Conservation (phyloP, 2,888 invertebrate genomes). For the Drosophila robusta region DNA sequence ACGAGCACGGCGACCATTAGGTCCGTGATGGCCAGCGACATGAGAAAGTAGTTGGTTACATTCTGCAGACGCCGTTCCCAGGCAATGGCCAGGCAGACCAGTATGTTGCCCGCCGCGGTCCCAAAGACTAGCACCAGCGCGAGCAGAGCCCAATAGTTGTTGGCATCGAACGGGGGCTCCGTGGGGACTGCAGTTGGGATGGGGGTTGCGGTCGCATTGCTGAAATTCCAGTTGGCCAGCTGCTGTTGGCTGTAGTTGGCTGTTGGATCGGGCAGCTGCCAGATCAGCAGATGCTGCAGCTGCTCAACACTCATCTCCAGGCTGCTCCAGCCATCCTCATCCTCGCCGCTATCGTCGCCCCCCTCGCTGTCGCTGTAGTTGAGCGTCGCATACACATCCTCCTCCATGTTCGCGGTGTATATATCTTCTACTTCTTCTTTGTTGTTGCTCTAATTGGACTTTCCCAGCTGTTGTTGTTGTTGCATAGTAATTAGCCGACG, state of each 20-base stretch:
- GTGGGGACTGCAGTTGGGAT: not conserved
- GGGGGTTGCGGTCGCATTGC: slow-evolving; percentile 44
- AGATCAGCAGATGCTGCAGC: slow-evolving; percentile 47
- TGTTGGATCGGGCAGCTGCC: slow-evolving; percentile 41
- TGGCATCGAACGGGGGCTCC: slow-evolving; percentile 66
- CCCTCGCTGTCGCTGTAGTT: slow-evolving; percentile 58
- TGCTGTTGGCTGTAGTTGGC: slow-evolving; percentile 28
- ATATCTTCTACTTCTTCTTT: slow-evolving; percentile 1
- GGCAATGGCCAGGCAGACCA: slow-evolving; percentile 96
- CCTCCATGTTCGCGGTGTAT: slow-evolving; percentile 66
- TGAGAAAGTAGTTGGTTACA: slow-evolving; percentile 98
- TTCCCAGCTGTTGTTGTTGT: slow-evolving; percentile 3
- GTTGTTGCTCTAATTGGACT: slow-evolving; percentile 6
- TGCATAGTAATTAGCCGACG: slow-evolving; percentile 65
- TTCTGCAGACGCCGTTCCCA: slow-evolving; percentile 97
- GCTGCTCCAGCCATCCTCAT: slow-evolving; percentile 51
- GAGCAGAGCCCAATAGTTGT: slow-evolving; percentile 94
- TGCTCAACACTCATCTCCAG: slow-evolving; percentile 52
- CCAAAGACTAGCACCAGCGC: slow-evolving; percentile 92
- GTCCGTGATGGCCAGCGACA: slow-evolving; percentile 98
- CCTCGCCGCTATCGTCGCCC: slow-evolving; percentile 36
- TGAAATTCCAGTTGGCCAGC: slow-evolving; percentile 42
- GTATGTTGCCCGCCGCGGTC: slow-evolving; percentile 95
- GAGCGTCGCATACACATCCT: slow-evolving; percentile 76
- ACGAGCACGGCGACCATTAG: slow-evolving; percentile 97